Evolutionary conservation across 2,797 vertebrate genomes (phyloP), one percentile per base, ranked within the genome.

Genomic region (Artibeus lituratus): DNA sequence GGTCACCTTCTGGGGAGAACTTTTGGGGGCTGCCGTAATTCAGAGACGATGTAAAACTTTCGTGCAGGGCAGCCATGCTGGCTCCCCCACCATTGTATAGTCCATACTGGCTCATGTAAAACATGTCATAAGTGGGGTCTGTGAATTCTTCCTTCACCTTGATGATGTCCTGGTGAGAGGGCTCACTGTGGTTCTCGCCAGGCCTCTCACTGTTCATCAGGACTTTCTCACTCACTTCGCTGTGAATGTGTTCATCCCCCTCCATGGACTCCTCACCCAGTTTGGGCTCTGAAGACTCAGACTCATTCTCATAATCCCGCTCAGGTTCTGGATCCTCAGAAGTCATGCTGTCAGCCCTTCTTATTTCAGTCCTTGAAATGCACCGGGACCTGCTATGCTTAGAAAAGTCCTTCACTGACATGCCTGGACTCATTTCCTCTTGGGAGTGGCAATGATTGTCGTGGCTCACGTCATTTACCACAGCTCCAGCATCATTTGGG

Each of bases 21-120:
- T 99, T 99, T 88, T 99, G 99, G 81, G 99, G 99, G 97, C 99
- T 99, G 96, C 99, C 99, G 3, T 99, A 99, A 97, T 98, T 99
- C 98, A 99, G 99, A 7, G 99, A 99, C 29, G 99, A 99, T 94
- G 99, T 98, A 77, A 99, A 99, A 98, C 99, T 99, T 98, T 99
- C 99, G 81, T 99, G 99, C 96, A 99, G 99, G 94, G 99, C 99
- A 78, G 99, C 99, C 99, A 99, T 99, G 98, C 99, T 99, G 62
- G 99, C 99, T 32, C 99, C 98, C 98, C 99, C 97, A 97, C 99
- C 98, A 2, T 99, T 99, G 95, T 99, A 99, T 77, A 99, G 99
- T 98, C 99, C 99, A 3, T 99, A 99, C 96, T 99, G 99, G 98
- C 99, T 99, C 99, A 99, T 99, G 98, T 99, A 99, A 98, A 99